Evolutionary conservation across 53 echinoderm and acorn worm genomes (phyloP).

Genomic region (Luidia sarsii): DNA sequence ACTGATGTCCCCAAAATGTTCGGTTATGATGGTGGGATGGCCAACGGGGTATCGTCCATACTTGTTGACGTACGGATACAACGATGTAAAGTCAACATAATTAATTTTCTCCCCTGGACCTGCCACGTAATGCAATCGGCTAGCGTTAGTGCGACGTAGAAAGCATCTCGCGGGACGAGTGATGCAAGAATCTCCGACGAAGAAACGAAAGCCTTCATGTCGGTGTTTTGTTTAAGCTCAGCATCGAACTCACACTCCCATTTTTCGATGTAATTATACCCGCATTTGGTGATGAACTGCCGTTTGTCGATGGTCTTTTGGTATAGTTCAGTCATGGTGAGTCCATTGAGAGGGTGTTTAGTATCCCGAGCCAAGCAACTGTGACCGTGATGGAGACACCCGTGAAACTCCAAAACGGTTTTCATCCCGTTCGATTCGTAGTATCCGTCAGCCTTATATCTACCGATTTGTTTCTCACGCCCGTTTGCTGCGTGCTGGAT

Average conservation of each 20-base stretch:
- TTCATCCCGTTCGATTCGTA: slow-evolving; percentile 37
- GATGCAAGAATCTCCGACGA: background rate
- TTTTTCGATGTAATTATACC: slow-evolving; percentile 19
- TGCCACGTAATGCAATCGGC: slow-evolving; percentile 27
- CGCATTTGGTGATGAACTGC: background rate
- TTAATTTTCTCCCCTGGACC: slow-evolving; percentile 46
- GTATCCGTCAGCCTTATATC: slow-evolving; percentile 51
- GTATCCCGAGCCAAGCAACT: slow-evolving; percentile 30
- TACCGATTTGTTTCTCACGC: slow-evolving; percentile 38
- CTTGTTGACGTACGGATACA: slow-evolving; percentile 74
- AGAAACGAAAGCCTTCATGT: slow-evolving; percentile 16
- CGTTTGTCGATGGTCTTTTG: slow-evolving; percentile 30
- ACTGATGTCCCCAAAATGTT: slow-evolving; percentile 35
- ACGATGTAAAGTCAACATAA: slow-evolving; percentile 64
- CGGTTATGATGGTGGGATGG: slow-evolving; percentile 56
- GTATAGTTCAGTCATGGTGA: slow-evolving; percentile 29
- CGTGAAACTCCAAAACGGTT: slow-evolving; percentile 46
- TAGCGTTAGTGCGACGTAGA: slow-evolving; percentile 59
- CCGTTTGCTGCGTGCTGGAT: slow-evolving; percentile 55
- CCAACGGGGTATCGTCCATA: slow-evolving; percentile 64
- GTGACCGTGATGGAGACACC: slow-evolving; percentile 40
- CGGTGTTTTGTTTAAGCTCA: background rate
- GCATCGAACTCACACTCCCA: slow-evolving; percentile 68
- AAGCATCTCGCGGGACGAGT: slow-evolving; percentile 54
- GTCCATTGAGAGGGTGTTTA: slow-evolving; percentile 10